Conservation (phyloP, 2,888 invertebrate species). For the Dichetophora obliterata region DNA sequence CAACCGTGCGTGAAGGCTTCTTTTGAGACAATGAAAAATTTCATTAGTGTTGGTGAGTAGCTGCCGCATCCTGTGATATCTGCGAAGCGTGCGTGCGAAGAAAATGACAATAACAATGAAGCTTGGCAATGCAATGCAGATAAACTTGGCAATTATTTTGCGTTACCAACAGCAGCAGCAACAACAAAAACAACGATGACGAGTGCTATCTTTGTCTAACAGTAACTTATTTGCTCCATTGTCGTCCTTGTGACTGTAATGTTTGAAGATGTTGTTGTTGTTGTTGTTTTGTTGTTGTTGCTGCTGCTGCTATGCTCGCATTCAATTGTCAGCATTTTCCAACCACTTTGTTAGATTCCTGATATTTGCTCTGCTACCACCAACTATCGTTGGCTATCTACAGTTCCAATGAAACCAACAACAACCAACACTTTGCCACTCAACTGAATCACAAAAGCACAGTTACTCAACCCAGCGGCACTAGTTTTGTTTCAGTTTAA, state of each 20-base stretch:
- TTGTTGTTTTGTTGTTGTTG: no score
- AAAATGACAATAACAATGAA: background rate
- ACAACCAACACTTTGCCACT: no score
- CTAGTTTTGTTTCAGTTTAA: background rate
- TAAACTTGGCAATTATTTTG: slow-evolving; percentile 6
- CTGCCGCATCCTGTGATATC: background rate
- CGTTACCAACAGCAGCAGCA: background rate
- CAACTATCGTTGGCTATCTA: background rate
- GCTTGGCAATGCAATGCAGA: background rate
- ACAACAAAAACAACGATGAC: no score
- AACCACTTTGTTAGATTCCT: background rate
- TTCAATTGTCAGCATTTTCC: background rate
- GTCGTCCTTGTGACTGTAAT: background rate
- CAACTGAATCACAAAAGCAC: no score
- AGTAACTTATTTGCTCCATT: background rate
- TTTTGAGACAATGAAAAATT: background rate
- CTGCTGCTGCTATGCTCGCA: no score
- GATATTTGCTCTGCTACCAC: background rate
- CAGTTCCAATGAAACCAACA: background rate
- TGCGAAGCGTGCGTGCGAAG: background rate
- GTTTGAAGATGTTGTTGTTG: no score
- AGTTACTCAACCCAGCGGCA: background rate
- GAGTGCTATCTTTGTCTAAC: background rate
- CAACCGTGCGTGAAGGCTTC: no score
- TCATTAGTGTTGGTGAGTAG: background rate